These are phyloP conservation scores for Neolamprologus longior DNA, from an alignment of 2,113 vertebrate species.

Conservation along the genomic window DNA sequence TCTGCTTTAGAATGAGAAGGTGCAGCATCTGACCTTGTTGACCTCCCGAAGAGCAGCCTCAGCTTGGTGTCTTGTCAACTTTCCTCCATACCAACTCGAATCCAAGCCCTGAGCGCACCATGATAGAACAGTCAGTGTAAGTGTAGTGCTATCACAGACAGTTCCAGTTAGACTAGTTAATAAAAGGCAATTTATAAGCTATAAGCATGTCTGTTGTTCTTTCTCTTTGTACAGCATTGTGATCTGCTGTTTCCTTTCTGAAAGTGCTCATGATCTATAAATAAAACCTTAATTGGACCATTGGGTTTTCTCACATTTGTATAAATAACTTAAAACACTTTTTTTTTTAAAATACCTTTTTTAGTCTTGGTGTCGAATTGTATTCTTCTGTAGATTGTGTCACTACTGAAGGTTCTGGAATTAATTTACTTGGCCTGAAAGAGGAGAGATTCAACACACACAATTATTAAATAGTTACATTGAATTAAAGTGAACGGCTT, in stretches of 20 bases:
- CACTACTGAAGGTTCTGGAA: neutral
- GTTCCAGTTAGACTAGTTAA: neutral
- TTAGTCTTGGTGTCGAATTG: neutral
- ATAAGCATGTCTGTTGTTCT: neutral
- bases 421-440: neutral
- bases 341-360: neutral
- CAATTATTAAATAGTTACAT: neutral
- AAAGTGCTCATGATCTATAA: neutral
- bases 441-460: neutral
- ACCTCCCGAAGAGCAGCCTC: slow-evolving; percentile 76
- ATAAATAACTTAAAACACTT: neutral
- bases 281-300: neutral
- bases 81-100: slow-evolving; percentile 76
- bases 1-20: neutral
- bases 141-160: neutral
- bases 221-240: slow-evolving; percentile 10
- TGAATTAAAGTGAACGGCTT: neutral
- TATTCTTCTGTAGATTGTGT: neutral
- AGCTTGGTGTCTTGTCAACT: slow-evolving; percentile 73
- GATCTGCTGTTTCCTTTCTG: slow-evolving; percentile 23
- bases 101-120: slow-evolving; percentile 52
- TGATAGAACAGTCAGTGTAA: neutral
- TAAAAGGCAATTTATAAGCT: neutral
- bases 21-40: slow-evolving; percentile 73
- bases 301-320: neutral